Conservation (phyloP, 2,797 vertebrate species). For the Acanthornis magna region DNA sequence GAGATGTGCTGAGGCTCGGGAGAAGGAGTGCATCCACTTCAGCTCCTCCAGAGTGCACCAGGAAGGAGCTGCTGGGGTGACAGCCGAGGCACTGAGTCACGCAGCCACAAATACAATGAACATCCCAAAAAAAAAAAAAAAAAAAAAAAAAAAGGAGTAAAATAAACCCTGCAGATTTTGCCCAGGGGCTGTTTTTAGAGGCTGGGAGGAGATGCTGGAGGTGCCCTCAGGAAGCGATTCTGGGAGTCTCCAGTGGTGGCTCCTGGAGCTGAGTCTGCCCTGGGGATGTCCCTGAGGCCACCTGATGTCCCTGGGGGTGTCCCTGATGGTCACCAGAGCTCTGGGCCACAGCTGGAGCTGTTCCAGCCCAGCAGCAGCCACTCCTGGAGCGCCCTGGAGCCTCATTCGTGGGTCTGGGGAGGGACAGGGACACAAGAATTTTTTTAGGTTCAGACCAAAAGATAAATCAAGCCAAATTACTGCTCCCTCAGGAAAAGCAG, state of each 20-base stretch:
- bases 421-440: not conserved
- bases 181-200: not conserved
- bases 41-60: not conserved
- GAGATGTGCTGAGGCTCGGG: not conserved
- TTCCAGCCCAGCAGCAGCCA: not conserved
- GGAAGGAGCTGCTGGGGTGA: not conserved
- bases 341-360: not conserved
- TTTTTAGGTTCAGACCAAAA: not conserved
- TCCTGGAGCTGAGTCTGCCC: not conserved
- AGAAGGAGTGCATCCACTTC: rapidly evolving
- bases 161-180: not conserved
- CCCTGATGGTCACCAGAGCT: not conserved
- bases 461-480: not conserved
- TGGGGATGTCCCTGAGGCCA: not conserved
- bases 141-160: rapidly evolving
- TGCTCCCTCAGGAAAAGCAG: not conserved
- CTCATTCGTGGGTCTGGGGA: not conserved
- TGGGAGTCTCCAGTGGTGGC: not conserved
- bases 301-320: not conserved
- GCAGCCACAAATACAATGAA: not conserved
- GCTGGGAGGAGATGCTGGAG: not conserved
- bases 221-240: not conserved
- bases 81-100: not conserved
- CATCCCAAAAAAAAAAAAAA: not conserved
- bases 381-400: no score